Percentiles rank a stretch among this genome's conserved stretches.
phyloP scores from a whole-genome alignment of 2,888 invertebrate species.

The Diarsia dahlii region DNA sequence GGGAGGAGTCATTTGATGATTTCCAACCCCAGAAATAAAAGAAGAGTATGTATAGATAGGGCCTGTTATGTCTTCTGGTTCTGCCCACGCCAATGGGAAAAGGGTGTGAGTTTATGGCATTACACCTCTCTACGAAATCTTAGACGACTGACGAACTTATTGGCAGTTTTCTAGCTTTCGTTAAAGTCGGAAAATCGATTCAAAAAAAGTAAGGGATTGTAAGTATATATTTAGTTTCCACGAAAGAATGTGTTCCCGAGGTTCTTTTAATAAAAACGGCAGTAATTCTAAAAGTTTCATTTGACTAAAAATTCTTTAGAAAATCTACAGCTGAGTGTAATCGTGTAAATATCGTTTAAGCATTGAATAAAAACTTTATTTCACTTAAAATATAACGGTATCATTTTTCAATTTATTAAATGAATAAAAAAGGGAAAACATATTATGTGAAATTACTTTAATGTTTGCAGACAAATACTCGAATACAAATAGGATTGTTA shows the following conservation, averaged over 20 bases:
- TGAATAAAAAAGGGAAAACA: constrained; percentile 11
- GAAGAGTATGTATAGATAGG: too few relatives aligned
- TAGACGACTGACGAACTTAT: too few relatives aligned
- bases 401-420: constrained; percentile 10
- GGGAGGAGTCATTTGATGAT: too few relatives aligned
- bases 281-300: not conserved
- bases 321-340: not conserved
- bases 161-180: not conserved
- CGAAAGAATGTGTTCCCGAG: not conserved
- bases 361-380: not conserved
- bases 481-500: too few relatives aligned
- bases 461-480: not conserved
- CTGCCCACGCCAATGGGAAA: not conserved
- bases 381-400: not conserved
- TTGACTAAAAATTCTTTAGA: not conserved
- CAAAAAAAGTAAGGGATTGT: not conserved
- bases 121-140: too few relatives aligned
- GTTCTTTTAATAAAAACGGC: not conserved
- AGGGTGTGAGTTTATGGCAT: too few relatives aligned
- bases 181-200: not conserved
- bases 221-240: not conserved
- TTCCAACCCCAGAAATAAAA: too few relatives aligned
- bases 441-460: constrained; percentile 1
- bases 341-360: not conserved
- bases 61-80: not conserved